These are phyloP conservation scores for Diaphora mendica DNA, from an alignment of 2,888 invertebrate genomes.

Conservation along the genomic window DNA sequence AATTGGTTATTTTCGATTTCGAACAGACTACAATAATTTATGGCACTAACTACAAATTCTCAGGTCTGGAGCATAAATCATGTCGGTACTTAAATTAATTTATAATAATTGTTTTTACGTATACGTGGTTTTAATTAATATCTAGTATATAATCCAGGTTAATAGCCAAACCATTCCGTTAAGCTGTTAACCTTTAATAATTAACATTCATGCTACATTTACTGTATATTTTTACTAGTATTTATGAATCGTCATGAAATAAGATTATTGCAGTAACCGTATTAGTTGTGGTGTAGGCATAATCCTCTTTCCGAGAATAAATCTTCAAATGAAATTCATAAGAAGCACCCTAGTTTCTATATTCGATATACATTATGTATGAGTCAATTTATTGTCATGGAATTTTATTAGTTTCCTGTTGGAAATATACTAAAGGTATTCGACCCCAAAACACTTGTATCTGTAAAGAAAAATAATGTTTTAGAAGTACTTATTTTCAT, in stretches of 20 bases:
- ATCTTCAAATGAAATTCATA: slow-evolving; percentile 40
- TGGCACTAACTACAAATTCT: background rate
- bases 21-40: no score
- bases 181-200: background rate
- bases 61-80: background rate
- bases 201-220: background rate
- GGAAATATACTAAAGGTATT: slow-evolving; percentile 5
- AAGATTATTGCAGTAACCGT: slow-evolving; percentile 47
- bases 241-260: slow-evolving; percentile 6
- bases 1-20: no score
- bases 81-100: background rate
- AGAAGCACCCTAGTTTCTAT: slow-evolving; percentile 16
- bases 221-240: slow-evolving; percentile 3
- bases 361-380: slow-evolving; percentile 26
- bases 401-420: slow-evolving; percentile 25
- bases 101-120: background rate
- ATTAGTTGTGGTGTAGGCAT: slow-evolving; percentile 35
- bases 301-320: slow-evolving; percentile 46
- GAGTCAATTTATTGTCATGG: slow-evolving; percentile 37
- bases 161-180: background rate
- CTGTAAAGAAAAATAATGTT: background rate
- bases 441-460: slow-evolving; percentile 21
- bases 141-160: background rate
- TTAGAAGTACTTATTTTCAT: background rate
- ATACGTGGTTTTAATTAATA: background rate